phyloP scores from a whole-genome alignment of 2,113 vertebrate species.

The Alosa alosa region DNA sequence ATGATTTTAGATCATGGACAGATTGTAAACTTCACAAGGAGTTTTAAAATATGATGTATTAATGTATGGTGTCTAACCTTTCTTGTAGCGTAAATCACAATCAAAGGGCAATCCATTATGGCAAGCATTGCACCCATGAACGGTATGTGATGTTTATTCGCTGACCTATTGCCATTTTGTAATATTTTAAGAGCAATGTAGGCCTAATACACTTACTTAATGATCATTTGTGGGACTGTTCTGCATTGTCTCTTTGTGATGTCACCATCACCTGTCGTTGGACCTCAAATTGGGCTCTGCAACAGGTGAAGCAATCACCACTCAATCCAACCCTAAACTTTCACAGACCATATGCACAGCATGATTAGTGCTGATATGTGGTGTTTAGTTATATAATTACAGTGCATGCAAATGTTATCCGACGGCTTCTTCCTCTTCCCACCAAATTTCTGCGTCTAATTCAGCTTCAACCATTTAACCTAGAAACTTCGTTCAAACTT shows the following conservation, averaged over 20 bases:
- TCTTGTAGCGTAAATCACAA: neutral
- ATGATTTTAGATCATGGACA: neutral
- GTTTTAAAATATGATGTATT: neutral
- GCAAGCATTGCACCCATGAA: neutral
- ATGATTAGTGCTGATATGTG: neutral
- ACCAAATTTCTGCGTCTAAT: too few relatives aligned
- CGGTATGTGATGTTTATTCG: neutral
- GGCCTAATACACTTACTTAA: neutral
- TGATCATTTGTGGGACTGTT: neutral
- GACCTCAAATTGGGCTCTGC: neutral
- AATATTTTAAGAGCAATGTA: neutral
- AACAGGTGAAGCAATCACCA: conserved; percentile 4
- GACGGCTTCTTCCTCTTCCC: too few relatives aligned
- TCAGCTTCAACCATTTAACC: too few relatives aligned
- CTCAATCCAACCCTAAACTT: neutral
- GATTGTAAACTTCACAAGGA: neutral
- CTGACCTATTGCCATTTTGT: neutral
- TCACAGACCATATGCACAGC: neutral
- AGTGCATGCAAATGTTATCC: too few relatives aligned
- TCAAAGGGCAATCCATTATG: neutral
- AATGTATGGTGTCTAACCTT: neutral
- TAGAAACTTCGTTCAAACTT: too few relatives aligned
- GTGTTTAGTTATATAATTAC: neutral
- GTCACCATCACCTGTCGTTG: neutral
- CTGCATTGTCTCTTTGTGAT: neutral